phyloP scores from a whole-genome alignment of 2,113 vertebrate genomes.

The Nipponia nippon region DNA sequence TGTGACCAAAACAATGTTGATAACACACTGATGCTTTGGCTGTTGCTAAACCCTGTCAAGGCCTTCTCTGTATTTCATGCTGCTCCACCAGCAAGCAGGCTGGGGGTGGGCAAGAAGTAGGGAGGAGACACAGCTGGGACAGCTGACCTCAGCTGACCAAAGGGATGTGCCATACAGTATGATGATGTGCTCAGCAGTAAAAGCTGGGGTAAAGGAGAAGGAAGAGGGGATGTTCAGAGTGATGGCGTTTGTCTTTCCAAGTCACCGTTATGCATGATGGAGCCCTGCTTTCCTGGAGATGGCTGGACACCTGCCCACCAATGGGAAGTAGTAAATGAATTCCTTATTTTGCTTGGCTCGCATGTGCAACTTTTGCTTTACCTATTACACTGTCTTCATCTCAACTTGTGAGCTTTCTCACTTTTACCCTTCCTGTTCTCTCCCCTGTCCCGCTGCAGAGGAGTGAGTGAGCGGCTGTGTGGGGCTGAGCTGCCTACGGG shows the following conservation, averaged over 20 bases:
- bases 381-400: not conserved
- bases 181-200: not conserved
- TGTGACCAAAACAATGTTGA: not conserved
- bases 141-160: not conserved
- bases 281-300: not conserved
- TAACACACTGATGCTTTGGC: not conserved
- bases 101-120: not conserved
- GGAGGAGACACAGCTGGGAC: not conserved
- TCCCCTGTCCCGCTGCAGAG: not conserved
- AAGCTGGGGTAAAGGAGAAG: not conserved
- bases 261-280: rapidly evolving
- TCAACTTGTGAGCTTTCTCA: not conserved
- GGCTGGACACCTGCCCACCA: rapidly evolving
- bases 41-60: not conserved
- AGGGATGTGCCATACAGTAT: rapidly evolving
- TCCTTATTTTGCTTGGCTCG: not conserved
- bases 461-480: not conserved
- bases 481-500: not conserved
- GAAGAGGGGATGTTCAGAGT: rapidly evolving
- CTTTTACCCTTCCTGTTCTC: not conserved
- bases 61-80: rapidly evolving
- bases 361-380: not conserved
- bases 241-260: not conserved
- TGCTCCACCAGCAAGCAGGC: not conserved
- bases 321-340: not conserved